A percentile compares a stretch with the other conserved stretches of the same genome.
phyloP scores from a whole-genome alignment of 2,113 vertebrate species.

The Pachyramphus minor region DNA sequence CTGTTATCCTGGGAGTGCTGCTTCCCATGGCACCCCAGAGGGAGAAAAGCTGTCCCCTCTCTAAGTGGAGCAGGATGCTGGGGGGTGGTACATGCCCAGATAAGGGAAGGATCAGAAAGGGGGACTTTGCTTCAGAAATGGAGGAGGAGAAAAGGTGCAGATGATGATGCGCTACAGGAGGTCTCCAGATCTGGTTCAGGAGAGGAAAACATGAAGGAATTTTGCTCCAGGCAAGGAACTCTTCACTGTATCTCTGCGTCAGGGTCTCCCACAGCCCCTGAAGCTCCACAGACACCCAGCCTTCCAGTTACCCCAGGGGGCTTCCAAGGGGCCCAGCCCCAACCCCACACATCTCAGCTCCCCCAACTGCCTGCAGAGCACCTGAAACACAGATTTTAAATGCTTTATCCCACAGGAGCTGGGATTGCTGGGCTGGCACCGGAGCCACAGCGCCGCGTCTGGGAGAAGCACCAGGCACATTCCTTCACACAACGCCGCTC shows the following conservation, averaged over 20 bases:
- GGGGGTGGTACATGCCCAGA: neutral
- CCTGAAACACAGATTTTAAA: neutral
- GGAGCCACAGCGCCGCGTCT: rapidly evolving
- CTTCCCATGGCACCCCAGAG: neutral
- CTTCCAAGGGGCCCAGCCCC: neutral
- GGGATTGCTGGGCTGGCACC: neutral
- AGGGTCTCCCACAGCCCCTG: neutral
- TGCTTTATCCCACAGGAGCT: neutral
- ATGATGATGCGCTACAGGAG: neutral
- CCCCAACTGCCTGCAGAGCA: neutral
- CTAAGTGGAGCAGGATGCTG: neutral
- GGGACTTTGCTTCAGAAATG: neutral
- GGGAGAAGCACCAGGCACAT: neutral
- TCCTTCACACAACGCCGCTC: neutral
- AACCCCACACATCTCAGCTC: neutral
- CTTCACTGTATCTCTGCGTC: rapidly evolving
- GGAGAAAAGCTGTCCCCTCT: neutral
- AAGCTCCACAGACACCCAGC: neutral
- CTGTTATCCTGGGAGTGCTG: neutral
- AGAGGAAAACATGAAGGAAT: neutral
- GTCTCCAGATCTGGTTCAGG: neutral
- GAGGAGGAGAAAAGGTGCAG: neutral
- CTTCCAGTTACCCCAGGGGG: rapidly evolving
- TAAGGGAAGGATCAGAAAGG: neutral
- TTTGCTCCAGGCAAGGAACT: neutral